These are phyloP conservation scores for Neoaliturus tenellus DNA, from an alignment of 2,888 invertebrate species.

Conservation along the genomic window DNA sequence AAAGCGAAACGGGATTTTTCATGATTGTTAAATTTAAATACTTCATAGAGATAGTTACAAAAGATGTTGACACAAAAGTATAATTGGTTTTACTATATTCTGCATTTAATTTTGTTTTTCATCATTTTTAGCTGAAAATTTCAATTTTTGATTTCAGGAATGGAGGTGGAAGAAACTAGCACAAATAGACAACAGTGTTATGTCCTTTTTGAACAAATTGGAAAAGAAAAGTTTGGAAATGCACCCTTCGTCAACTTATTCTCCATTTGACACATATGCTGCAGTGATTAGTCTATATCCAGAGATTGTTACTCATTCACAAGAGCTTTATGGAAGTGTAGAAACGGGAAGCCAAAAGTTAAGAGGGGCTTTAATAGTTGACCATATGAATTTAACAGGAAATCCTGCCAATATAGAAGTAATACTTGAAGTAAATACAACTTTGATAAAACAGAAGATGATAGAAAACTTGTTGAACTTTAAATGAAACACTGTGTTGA, in stretches of 20 bases:
- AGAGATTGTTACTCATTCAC: background rate
- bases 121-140: no score
- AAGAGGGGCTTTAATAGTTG: conserved; percentile 49
- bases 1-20: no score
- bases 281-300: conserved; percentile 28
- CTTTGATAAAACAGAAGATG: background rate
- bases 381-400: conserved; percentile 22
- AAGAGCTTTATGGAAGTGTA: conserved; percentile 33
- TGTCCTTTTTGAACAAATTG: conserved; percentile 74
- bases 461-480: conserved; percentile 19
- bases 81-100: no score
- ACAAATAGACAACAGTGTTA: conserved; percentile 70
- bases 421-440: conserved; percentile 7
- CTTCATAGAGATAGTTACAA: no score
- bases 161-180: conserved; percentile 75
- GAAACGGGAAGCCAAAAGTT: conserved; percentile 47
- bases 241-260: conserved; percentile 32
- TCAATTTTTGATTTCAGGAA: conserved; percentile 70
- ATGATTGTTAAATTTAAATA: no score
- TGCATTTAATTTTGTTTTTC: no score
- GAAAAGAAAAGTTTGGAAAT: conserved; percentile 69
- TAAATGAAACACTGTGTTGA: background rate
- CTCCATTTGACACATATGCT: conserved; percentile 35
- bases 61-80: no score
- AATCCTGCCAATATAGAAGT: conserved; percentile 33